A percentile compares a stretch with the other conserved stretches of the same genome.
These are phyloP conservation scores for Aquatica leii DNA, from an alignment of 2,888 invertebrate genomes.

Conservation along the genomic window DNA sequence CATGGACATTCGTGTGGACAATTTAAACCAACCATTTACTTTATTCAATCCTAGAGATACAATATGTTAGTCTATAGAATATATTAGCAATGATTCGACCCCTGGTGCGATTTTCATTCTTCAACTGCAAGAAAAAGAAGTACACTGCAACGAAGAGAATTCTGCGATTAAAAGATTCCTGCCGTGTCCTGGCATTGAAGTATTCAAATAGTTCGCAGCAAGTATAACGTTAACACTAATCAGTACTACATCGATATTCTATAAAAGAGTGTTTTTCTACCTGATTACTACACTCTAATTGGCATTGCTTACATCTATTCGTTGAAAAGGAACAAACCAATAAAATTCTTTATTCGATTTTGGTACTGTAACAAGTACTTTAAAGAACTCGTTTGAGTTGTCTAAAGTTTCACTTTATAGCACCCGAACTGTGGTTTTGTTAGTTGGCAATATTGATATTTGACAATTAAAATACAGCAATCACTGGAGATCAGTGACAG, in stretches of 20 bases:
- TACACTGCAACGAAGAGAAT: constrained; percentile 42
- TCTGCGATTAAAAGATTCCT: constrained; percentile 72
- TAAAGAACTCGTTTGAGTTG: no score
- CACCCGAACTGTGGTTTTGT: no score
- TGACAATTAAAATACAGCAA: no score
- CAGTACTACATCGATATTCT: constrained; percentile 77
- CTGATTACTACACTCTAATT: constrained; percentile 90
- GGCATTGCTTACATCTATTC: constrained; percentile 95
- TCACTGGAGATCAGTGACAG: constrained; percentile 53
- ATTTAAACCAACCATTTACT: no score
- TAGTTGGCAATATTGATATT: no score
- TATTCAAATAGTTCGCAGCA: constrained; percentile 87
- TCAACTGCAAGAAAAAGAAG: constrained; percentile 40
- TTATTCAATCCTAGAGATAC: no score
- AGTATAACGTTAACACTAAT: constrained; percentile 80
- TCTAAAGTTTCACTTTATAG: no score
- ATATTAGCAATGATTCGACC: constrained; percentile 59
- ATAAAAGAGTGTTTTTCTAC: constrained; percentile 84
- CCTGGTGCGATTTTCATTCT: constrained; percentile 55
- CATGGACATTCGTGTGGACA: no score
- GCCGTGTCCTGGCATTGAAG: constrained; percentile 89
- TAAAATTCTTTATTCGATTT: constrained; percentile 78
- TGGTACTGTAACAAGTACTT: no score
- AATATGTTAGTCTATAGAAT: no score
- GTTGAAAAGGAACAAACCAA: constrained; percentile 89